Conservation (phyloP, 2,888 invertebrate species). For the Alcis repandata region DNA sequence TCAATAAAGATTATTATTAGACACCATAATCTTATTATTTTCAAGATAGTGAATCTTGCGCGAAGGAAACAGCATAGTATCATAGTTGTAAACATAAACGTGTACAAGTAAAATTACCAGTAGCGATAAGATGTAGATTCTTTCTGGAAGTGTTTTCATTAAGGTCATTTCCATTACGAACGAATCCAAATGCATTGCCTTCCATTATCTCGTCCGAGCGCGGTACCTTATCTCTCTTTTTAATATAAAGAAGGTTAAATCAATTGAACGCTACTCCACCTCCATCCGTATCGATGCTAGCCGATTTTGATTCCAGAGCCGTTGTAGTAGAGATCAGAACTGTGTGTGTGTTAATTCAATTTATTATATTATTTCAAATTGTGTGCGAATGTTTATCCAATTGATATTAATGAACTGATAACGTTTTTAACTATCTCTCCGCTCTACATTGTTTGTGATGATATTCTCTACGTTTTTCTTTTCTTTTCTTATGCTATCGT, state of each 20-base stretch:
- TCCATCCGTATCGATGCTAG: not conserved
- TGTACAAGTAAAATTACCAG: not conserved
- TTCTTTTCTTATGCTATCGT: slow-evolving; percentile 7
- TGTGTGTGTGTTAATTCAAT: not conserved
- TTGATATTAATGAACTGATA: slow-evolving; percentile 36
- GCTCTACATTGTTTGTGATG: slow-evolving; percentile 8
- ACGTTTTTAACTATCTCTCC: slow-evolving; percentile 22
- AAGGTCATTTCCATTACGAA: slow-evolving; percentile 16
- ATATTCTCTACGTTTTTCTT: not conserved
- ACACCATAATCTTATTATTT: no score
- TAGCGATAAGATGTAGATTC: not conserved
- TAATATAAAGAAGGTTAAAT: slow-evolving; percentile 36
- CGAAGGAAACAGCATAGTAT: not conserved
- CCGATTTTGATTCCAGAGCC: not conserved
- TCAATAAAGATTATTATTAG: no score
- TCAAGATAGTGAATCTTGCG: no score
- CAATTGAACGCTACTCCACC: slow-evolving; percentile 28
- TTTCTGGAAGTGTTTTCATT: slow-evolving; percentile 7
- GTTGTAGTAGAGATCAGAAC: slow-evolving; percentile 1
- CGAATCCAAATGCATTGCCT: slow-evolving; percentile 20
- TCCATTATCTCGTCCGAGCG: slow-evolving; percentile 15
- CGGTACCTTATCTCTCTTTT: slow-evolving; percentile 32
- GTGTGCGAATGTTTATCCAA: slow-evolving; percentile 29
- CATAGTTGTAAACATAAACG: not conserved
- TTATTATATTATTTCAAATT: slow-evolving; percentile 28